Evolutionary conservation across 2,888 invertebrate genomes (phyloP).

Genomic region (Ephialtes manifestator): DNA sequence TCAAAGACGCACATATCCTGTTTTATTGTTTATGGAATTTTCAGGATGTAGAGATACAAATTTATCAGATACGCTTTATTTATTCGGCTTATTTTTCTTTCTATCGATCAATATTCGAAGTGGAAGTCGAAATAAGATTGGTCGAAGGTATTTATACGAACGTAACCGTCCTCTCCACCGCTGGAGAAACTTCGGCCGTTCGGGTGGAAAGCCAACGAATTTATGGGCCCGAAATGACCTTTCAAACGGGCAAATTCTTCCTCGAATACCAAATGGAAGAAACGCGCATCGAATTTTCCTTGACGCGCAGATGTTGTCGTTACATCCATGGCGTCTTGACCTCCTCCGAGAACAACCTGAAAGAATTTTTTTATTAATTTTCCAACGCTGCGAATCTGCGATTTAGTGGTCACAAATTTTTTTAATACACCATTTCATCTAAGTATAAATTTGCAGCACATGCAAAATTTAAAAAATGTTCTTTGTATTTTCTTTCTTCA

Average conservation of each 20-base stretch:
- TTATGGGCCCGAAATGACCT: constrained; percentile 99
- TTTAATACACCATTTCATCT: too few relatives aligned
- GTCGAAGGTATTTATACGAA: constrained; percentile 98
- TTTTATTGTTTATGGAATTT: not conserved
- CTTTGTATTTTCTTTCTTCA: too few relatives aligned
- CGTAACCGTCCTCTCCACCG: constrained; percentile 99
- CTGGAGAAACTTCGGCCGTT: constrained; percentile 98
- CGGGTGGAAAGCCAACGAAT: constrained; percentile 99
- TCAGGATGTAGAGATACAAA: not conserved
- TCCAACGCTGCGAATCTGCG: constrained; percentile 2
- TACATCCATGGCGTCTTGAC: constrained; percentile 99
- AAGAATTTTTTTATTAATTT: constrained; percentile 42
- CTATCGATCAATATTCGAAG: constrained; percentile 91
- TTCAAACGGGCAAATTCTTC: constrained; percentile 95
- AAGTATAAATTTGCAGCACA: too few relatives aligned
- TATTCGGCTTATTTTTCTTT: constrained; percentile 24
- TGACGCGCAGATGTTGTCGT: constrained; percentile 97
- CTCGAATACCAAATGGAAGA: constrained; percentile 90
- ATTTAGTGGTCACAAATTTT: too few relatives aligned
- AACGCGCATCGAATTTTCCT: constrained; percentile 98
- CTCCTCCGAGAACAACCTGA: constrained; percentile 97
- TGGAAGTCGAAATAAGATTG: constrained; percentile 98
- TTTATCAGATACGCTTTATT: constrained; percentile 22
- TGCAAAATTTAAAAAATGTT: constrained; percentile 2
- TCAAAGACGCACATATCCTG: too few relatives aligned